Percentiles rank a stretch among this genome's conserved stretches.
Evolutionary conservation across 2,888 invertebrate species (phyloP).

Genomic region (Metacarcinus magister): DNA sequence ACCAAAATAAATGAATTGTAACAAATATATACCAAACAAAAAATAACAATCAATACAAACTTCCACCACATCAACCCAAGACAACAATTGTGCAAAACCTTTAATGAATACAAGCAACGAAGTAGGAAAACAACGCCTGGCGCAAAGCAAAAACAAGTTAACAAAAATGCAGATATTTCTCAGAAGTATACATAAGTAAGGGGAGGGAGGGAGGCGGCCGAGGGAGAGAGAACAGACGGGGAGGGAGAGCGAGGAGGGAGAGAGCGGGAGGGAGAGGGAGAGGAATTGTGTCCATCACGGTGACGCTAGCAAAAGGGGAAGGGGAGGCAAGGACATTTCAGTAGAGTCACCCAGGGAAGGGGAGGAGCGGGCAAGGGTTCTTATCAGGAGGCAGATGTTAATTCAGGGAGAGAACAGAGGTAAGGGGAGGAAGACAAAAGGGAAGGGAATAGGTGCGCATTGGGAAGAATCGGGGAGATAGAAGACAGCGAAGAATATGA

Average conservation of each 20-base stretch:
- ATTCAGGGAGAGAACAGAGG: not conserved
- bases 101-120: not conserved
- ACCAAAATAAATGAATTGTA: too few species aligned
- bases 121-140: not conserved
- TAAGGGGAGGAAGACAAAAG: not conserved
- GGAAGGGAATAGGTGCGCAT: not conserved
- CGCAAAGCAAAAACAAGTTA: not conserved
- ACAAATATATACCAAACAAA: too few species aligned
- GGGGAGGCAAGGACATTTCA: not conserved
- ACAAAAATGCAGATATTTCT: not conserved
- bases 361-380: not conserved
- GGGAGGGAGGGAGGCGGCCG: not conserved
- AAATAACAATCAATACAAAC: too few species aligned
- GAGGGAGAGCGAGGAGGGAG: not conserved
- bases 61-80: not conserved
- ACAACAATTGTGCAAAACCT: not conserved
- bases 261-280: not conserved
- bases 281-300: not conserved
- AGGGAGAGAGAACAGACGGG: not conserved
- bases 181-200: not conserved
- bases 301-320: constrained; percentile 1
- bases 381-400: not conserved
- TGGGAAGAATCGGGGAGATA: not conserved
- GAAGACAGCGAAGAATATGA: not conserved
- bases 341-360: not conserved